Evolutionary conservation across 2,888 invertebrate genomes (phyloP), one percentile per base, ranked within the genome.

Genomic region (Dryadula phaetusa): DNA sequence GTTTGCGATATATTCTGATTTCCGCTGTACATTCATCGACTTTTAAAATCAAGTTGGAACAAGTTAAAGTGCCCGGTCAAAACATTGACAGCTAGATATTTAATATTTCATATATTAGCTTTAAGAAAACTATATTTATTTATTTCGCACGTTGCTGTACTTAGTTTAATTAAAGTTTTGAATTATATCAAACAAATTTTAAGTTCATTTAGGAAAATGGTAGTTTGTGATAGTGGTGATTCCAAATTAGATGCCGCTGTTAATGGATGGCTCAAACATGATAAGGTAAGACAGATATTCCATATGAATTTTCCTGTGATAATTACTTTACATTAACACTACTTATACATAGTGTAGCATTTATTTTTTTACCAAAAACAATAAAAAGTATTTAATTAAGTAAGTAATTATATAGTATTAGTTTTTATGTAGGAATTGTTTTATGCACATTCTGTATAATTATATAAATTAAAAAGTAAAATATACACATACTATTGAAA

Each of bases 191-290:
- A 22, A 40, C 10, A 25, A 22, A 16, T 7, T 32, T 53, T n/a
- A 28, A 53, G 4, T 42, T 37, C 12, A 28, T 18, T 18, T n/a
- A 25, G 5, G 14, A 75, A 72, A 65, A 78, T 78, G 77, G 63
- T 70, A 53, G 34, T 54, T 5, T 74, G 72, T 70, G 71, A 74
- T 4, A 94, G 94, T 72, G 94, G 94, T 61, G 91, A 94, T 77
- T 65, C 75, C 32, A 91, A 93, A 74, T 84, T 97, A 66, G 94
- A 96, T 82, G 82, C 87, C 14, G 95, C 95, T 82, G 94, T 97
- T 14, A 86, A 93, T 16, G 94, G 95, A 75, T 98, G 97, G 97
- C 81, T 97, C 4, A 83, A 90, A 72, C 96, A 95, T 94, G 97
- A 97, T 81, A 94, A 95, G 93, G 95, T 95, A 87, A 78, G 79